Evolutionary conservation across 1,140 invertebrate genomes (phyloP), one percentile per base, ranked within the genome.

Genomic region (Phortica variegata): DNA sequence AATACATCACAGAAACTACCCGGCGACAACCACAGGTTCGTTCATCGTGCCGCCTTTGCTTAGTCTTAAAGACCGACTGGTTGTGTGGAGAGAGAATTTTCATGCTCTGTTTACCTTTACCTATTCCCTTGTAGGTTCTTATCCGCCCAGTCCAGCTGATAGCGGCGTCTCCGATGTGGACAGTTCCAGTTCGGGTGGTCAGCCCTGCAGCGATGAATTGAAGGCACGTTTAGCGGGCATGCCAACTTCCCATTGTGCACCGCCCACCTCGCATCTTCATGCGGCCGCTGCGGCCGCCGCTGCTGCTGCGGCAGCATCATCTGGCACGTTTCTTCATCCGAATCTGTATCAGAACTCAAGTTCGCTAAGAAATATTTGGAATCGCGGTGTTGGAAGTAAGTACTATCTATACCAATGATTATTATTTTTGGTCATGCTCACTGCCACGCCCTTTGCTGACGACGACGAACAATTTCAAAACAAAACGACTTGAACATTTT

Each of bases 91-190:
- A n/a, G n/a, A n/a, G n/a, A n/a, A 43, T 43, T 52, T 32, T 34
- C 41, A 7, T 18, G 18, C 29, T 16, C 18, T 45, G 13, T 17
- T 12, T 13, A 18, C 23, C n/a, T 26, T 10, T n/a, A 33, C 16
- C 36, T 41, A 12, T 23, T 44, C 37, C 18, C 26, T 32, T 36
- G 31, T 52, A 85, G 93, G 91, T 79, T 96, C 94, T 66, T 84
- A 97, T 73, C 95, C 95, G 52, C 94, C 94, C 21, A 96, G 93
- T 78, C 95, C 95, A 45, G 93, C 95, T 10, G 94, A 97, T 81
- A 95, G 92, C 65, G 95, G 95, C 47, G 94, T 97, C 12, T 95
- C 92, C 33, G 94, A 97, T 79, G 93, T 97, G 54, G 93, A 97
- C 78, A 93, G 90, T 61, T 94, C 91, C 55, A 93, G 90, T 61